phyloP scores from a whole-genome alignment of 2,113 vertebrate species.

The Rhipidura dahli region DNA sequence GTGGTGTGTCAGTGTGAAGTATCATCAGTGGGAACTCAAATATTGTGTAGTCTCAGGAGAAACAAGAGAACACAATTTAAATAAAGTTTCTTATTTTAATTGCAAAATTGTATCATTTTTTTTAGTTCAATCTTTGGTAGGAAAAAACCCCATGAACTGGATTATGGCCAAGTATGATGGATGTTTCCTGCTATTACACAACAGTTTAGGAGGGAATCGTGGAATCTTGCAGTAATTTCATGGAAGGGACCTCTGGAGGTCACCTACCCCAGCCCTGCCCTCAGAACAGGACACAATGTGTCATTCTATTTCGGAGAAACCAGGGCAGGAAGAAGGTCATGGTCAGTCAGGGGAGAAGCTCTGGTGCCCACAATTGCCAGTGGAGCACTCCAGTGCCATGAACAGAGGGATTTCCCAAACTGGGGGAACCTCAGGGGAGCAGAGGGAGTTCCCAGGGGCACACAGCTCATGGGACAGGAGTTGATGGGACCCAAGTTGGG shows the following conservation, averaged over 20 bases:
- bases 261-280: not conserved
- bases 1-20: not conserved
- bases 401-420: not conserved
- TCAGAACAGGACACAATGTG: not conserved
- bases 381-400: no score
- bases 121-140: not conserved
- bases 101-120: not conserved
- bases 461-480: not conserved
- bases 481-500: not conserved
- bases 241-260: not conserved
- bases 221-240: not conserved
- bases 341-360: not conserved
- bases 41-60: not conserved
- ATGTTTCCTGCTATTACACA: not conserved
- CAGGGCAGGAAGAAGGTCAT: not conserved
- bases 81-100: constrained; percentile 21
- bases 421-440: not conserved
- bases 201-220: not conserved
- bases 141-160: not conserved
- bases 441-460: not conserved
- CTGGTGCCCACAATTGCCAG: not conserved
- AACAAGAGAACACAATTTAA: not conserved
- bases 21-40: not conserved
- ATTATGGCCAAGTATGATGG: not conserved
- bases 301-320: not conserved